phyloP scores from a whole-genome alignment of 2,113 vertebrate species.

The Lepus americanus region DNA sequence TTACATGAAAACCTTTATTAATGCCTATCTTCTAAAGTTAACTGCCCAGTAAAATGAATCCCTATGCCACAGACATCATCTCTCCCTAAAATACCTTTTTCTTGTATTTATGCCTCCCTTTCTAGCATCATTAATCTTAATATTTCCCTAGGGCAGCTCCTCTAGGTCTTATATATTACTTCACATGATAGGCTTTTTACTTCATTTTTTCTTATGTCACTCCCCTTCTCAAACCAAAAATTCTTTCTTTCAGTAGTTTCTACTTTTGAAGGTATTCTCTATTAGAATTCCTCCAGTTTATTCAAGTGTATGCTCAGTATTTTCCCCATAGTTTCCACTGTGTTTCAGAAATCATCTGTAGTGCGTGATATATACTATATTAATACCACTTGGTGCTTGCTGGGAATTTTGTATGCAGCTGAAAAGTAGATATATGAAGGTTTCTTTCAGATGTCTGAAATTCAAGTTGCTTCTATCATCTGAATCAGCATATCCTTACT shows the following conservation, averaged over 20 bases:
- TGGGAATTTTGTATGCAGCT: background rate
- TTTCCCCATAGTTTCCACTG: background rate
- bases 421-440: background rate
- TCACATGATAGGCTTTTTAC: background rate
- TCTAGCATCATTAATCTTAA: slow-evolving; percentile 69
- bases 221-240: slow-evolving; percentile 10
- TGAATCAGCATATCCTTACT: background rate
- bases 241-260: background rate
- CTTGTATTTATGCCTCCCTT: slow-evolving; percentile 60
- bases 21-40: slow-evolving; percentile 55
- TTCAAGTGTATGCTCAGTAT: background rate
- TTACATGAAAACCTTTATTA: slow-evolving; percentile 55
- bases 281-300: background rate
- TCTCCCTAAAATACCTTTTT: slow-evolving; percentile 4
- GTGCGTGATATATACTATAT: background rate
- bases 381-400: background rate
- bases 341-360: background rate
- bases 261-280: background rate
- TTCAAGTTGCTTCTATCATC: background rate
- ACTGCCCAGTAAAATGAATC: slow-evolving; percentile 55
- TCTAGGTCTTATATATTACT: slow-evolving; percentile 36
- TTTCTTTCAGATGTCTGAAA: background rate
- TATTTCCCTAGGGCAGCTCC: slow-evolving; percentile 29
- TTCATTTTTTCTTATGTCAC: background rate
- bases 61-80: background rate